phyloP scores from a whole-genome alignment of 2,888 invertebrate species.

The Cephus runcator region DNA sequence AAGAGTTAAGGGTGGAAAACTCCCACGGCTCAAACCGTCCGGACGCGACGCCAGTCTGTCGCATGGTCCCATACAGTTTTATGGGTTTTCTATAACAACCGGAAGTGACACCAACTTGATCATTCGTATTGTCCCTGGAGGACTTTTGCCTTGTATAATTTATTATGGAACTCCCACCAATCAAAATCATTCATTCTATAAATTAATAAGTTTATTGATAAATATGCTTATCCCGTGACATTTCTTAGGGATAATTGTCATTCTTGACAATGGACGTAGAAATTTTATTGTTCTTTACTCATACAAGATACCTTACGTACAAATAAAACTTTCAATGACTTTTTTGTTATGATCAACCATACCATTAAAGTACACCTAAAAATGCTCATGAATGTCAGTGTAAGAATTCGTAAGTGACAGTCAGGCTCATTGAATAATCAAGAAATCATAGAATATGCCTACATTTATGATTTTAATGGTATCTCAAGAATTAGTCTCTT shows the following conservation, averaged over 20 bases:
- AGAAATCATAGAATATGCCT: background rate
- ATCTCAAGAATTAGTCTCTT: too few relatives aligned
- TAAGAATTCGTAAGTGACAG: background rate
- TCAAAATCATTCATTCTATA: background rate
- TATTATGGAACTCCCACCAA: background rate
- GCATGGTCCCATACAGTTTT: background rate
- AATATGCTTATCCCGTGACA: background rate
- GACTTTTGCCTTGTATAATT: background rate
- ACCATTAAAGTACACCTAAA: background rate
- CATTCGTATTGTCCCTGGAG: background rate
- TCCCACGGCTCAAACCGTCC: background rate
- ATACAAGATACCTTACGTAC: too few relatives aligned
- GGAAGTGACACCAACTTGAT: background rate
- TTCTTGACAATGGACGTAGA: background rate
- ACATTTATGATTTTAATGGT: too few relatives aligned
- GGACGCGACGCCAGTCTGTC: background rate
- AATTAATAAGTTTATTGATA: background rate
- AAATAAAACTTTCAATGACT: background rate
- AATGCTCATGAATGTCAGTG: background rate
- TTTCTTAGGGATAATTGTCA: background rate
- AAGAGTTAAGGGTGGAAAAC: conserved; percentile 6
- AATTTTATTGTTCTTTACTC: background rate
- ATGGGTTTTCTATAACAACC: background rate
- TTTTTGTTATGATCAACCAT: background rate
- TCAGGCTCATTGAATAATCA: background rate